Conservation (phyloP, 2,888 invertebrate genomes). For the Agrotis clavis region DNA sequence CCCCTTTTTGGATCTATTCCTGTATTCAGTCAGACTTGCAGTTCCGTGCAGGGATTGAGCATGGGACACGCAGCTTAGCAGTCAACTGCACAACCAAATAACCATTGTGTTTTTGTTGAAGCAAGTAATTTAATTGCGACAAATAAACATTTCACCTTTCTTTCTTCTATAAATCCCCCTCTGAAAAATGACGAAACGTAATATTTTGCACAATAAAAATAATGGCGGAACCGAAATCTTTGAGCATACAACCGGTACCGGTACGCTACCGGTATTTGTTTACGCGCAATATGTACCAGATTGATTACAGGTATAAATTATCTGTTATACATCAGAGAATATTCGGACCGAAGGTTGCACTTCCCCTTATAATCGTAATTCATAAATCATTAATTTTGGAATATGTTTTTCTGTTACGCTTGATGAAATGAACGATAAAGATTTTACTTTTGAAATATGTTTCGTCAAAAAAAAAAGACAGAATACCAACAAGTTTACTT, state of each 20-base stretch:
- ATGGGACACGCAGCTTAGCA: too few relatives aligned
- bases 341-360: slow-evolving; percentile 29
- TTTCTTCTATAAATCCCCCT: too few relatives aligned
- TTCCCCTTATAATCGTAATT: slow-evolving; percentile 40
- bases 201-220: background rate
- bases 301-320: slow-evolving; percentile 63
- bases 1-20: too few relatives aligned
- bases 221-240: slow-evolving; percentile 68
- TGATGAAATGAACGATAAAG: slow-evolving; percentile 31
- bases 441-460: slow-evolving; percentile 13
- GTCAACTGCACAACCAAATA: too few relatives aligned
- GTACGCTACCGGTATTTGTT: slow-evolving; percentile 56
- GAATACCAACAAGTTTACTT: too few relatives aligned
- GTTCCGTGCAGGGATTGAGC: too few relatives aligned
- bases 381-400: slow-evolving; percentile 41
- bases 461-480: slow-evolving; percentile 1
- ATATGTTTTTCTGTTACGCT: slow-evolving; percentile 29
- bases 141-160: too few relatives aligned
- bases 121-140: too few relatives aligned
- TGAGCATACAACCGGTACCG: slow-evolving; percentile 46
- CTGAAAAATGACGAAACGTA: background rate
- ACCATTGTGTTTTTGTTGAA: too few relatives aligned
- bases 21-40: too few relatives aligned
- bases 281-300: slow-evolving; percentile 60
- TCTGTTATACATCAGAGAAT: slow-evolving; percentile 42